Conservation (phyloP, 2,797 vertebrate genomes). For the Sebastes dallii region DNA sequence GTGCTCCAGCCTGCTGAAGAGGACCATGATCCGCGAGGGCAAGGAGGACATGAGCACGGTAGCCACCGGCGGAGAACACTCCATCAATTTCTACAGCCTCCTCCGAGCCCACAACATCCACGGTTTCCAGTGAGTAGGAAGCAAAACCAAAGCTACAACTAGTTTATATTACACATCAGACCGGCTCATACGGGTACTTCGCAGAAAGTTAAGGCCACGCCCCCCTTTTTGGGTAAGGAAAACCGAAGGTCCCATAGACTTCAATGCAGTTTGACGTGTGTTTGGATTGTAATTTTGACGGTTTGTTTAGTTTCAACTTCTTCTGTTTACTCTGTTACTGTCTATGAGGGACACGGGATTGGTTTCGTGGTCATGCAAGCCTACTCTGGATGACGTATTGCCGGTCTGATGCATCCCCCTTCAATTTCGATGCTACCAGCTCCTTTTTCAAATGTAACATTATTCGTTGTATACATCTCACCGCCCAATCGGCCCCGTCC, state of each 20-base stretch:
- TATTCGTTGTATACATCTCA: background rate
- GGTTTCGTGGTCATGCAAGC: too few relatives aligned
- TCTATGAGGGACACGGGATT: too few relatives aligned
- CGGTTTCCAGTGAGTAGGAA: slow-evolving; percentile 88
- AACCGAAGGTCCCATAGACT: too few relatives aligned
- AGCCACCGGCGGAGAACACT: slow-evolving; percentile 82
- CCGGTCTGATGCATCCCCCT: background rate
- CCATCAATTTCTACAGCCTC: slow-evolving; percentile 94
- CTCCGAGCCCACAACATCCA: slow-evolving; percentile 94
- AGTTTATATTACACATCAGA: too few relatives aligned
- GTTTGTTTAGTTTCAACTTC: too few relatives aligned
- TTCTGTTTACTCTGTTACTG: too few relatives aligned
- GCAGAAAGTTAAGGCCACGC: too few relatives aligned
- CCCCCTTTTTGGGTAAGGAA: too few relatives aligned
- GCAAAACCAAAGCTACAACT: background rate
- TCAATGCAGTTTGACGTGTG: too few relatives aligned
- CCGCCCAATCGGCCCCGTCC: background rate
- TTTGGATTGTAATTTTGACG: too few relatives aligned
- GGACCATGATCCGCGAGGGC: slow-evolving; percentile 97
- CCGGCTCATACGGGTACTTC: too few relatives aligned
- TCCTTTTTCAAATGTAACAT: background rate
- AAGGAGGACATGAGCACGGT: slow-evolving; percentile 89
- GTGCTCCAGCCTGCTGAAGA: slow-evolving; percentile 95
- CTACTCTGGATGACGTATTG: too few relatives aligned
- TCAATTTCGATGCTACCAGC: background rate